Evolutionary conservation across 1,140 invertebrate genomes (phyloP), one percentile per base, ranked within the genome.

Genomic region (Cydia pomonella): DNA sequence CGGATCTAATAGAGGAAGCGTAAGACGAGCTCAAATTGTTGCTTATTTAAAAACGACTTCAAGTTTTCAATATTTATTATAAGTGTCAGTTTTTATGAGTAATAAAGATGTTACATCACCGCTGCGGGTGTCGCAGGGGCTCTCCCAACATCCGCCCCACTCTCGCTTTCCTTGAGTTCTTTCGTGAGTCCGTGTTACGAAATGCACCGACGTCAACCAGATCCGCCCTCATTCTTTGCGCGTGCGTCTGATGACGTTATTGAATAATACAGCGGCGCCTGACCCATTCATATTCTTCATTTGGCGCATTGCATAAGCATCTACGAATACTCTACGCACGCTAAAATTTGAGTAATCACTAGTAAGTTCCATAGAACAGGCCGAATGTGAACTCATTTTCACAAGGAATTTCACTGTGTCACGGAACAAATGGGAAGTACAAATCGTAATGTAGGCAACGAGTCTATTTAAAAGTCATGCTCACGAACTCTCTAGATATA

Each of bases 101-200:
- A 69, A 69, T 69, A 33, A 69, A 18, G 4, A 66, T 66, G 16
- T 69, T 69, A 33, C 29, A 69, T 38, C 29, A 69, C 18, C 16
- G 18, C 47, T 50, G 47, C n/a, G 47, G 47, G n/a, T 50, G 72
- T 53, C 18, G n/a, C 38, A 18, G 64, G 64, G 64, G 64, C 41
- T 69, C 64, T 41, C 72, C 33, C 69, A 18, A 25, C 4, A 27
- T 73, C 75, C 53, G 74, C 76, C 29, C 59, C 62, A 80, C 83
- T 87, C 82, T 88, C 83, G 85, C 86, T 88, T 87, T 85, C 80
- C 79, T 87, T 73, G 72, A 79, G 74, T 76, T 78, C 75, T 80
- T 66, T 75, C 76, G 78, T 75, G 78, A 59, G 74, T 47, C 59
- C 72, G 74, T 73, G 80, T 91, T 91, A 88, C 82, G 87, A 88